Evolutionary conservation across 2,113 vertebrate genomes (phyloP), one percentile per base, ranked within the genome.

Genomic region (Deroptyus accipitrinus): DNA sequence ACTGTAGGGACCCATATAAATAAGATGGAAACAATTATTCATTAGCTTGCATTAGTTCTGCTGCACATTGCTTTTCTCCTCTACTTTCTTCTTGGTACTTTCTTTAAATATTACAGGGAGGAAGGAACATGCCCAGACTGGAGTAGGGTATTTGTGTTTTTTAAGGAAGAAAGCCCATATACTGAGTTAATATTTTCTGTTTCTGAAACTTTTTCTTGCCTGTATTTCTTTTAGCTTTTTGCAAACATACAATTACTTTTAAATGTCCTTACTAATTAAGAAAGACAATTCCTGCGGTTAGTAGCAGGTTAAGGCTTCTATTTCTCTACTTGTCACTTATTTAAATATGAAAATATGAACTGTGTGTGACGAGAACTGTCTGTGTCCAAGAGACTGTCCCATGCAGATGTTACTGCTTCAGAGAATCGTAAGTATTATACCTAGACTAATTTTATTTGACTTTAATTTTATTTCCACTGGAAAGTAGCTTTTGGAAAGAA

Each of bases 11-110:
- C 55, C 75, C 68, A 64, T 63, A 80, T 24, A 90, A 77, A 70
- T 74, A 86, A 83, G 72, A 83, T 48, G 35, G 39, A 66, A 81
- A 33, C 33, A 81, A 67, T 90, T 81, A 35, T 68, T 93, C 51
- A 72, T 90, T 86, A 88, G 19, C 35, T 92, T 77, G 48, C 72
- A 86, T 75, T 96, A 67, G 54, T 90, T 95, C 63, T 83, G 25
- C 54, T 94, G 75, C 27, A 12, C n/a, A 28, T 63, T 87, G 74
- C 39, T 80, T 85, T 77, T 35, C 46, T 95, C 62, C 39, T 22
- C 14, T 41, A 1, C 61, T 91, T 10, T 52, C 20, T 72, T 73
- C 30, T 74, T 23, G 83, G 7, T 44, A 6, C 13, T 73, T 81
- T 35, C 28, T 11, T 57, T 24, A 49, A 61, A 16, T 28, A 16